These are phyloP conservation scores for Venusia cambrica DNA, from an alignment of 2,888 invertebrate genomes.

Conservation along the genomic window DNA sequence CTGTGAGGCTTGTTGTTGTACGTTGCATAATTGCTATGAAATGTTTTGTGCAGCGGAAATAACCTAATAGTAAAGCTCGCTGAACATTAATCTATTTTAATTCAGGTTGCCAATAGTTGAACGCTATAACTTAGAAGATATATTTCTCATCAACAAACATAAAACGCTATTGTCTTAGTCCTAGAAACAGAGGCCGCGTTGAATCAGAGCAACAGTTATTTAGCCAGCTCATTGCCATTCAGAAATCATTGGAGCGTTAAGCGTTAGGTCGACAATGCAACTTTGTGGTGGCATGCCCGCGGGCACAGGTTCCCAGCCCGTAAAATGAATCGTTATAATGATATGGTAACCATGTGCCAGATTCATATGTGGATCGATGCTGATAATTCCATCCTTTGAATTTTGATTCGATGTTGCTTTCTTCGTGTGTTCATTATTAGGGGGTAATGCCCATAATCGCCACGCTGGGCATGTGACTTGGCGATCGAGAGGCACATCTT, in stretches of 20 bases:
- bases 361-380: slow-evolving; percentile 48
- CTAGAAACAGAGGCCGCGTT: slow-evolving; percentile 9
- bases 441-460: too few relatives aligned
- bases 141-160: slow-evolving; percentile 4
- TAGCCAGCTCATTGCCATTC: slow-evolving; percentile 44
- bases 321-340: slow-evolving; percentile 53
- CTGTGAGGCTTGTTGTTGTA: too few relatives aligned
- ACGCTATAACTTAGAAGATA: too few relatives aligned
- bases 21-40: too few relatives aligned
- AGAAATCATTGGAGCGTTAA: slow-evolving; percentile 42
- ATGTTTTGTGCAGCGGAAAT: too few relatives aligned
- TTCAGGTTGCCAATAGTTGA: too few relatives aligned
- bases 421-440: too few relatives aligned
- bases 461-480: too few relatives aligned
- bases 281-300: slow-evolving; percentile 40
- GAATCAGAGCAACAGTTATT: slow-evolving; percentile 21
- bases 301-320: slow-evolving; percentile 52
- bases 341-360: slow-evolving; percentile 56
- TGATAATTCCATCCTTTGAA: slow-evolving; percentile 60
- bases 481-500: too few relatives aligned
- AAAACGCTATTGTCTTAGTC: slow-evolving; percentile 10
- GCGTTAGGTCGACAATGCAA: slow-evolving; percentile 39
- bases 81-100: too few relatives aligned
- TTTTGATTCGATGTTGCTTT: slow-evolving; percentile 43
- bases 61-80: too few relatives aligned